These are phyloP conservation scores for Brotula barbata DNA, from an alignment of 2,797 vertebrate species.

Conservation along the genomic window DNA sequence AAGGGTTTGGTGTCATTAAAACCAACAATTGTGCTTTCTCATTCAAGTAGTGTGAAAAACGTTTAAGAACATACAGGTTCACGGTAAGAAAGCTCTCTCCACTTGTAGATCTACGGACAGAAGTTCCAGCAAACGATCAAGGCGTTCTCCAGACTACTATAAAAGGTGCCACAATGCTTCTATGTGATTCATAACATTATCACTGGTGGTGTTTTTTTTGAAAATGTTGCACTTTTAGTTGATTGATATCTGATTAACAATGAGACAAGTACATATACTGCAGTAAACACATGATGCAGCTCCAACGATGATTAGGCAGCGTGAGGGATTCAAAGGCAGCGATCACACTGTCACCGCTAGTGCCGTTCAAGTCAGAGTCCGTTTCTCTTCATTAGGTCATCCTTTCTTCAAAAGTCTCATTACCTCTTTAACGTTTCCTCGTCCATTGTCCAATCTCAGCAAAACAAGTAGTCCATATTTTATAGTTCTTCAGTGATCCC, in stretches of 20 bases:
- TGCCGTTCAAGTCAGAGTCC: conserved; percentile 55
- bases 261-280: conserved; percentile 71
- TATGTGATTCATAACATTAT: conserved; percentile 74
- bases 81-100: conserved; percentile 33
- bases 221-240: conserved; percentile 69
- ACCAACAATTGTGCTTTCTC: conserved; percentile 56
- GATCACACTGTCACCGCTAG: conserved; percentile 3
- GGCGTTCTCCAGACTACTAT: conserved; percentile 64
- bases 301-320: conserved; percentile 67
- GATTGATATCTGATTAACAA: conserved; percentile 75
- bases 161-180: conserved; percentile 76
- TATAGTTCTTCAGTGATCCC: conserved; percentile 54
- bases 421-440: conserved; percentile 42
- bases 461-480: conserved; percentile 54
- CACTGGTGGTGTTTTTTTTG: conserved; percentile 69
- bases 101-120: conserved; percentile 34
- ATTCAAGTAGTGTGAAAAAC: conserved; percentile 36
- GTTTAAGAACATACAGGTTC: conserved; percentile 41
- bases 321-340: conserved; percentile 61
- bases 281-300: conserved; percentile 71
- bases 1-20: conserved; percentile 18
- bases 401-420: conserved; percentile 47
- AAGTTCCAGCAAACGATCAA: conserved; percentile 46
- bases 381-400: conserved; percentile 50
- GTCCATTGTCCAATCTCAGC: conserved; percentile 51